phyloP scores from a whole-genome alignment of 2,113 vertebrate genomes.

The Percopsis transmontana region DNA sequence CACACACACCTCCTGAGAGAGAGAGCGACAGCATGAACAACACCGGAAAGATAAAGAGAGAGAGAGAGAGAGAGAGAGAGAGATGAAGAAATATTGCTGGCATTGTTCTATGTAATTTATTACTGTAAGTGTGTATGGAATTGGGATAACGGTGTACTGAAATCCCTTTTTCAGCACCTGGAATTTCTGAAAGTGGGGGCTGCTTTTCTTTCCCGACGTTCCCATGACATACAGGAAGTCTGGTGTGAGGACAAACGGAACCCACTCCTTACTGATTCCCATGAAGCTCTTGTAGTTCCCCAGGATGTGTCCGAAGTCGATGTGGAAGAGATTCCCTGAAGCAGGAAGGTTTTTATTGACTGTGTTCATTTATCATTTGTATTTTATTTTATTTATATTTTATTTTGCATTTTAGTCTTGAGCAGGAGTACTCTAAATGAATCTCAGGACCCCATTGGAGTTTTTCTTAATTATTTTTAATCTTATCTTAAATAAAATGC shows the following conservation, averaged over 20 bases:
- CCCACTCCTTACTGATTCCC: conserved; percentile 97
- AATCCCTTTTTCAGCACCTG: conserved; percentile 80
- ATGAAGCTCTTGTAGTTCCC: conserved; percentile 99
- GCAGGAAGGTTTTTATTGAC: conserved; percentile 5
- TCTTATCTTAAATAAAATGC: too few species aligned
- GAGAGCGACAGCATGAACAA: not conserved
- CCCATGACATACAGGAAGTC: conserved; percentile 99
- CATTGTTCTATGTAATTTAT: not conserved
- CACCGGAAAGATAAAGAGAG: too few species aligned
- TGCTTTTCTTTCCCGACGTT: conserved; percentile 93
- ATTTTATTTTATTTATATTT: too few species aligned
- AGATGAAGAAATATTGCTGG: not conserved
- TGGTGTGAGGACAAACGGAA: conserved; percentile 96
- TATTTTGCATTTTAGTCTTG: too few species aligned
- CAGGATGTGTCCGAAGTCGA: conserved; percentile 99
- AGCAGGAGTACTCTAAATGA: too few species aligned
- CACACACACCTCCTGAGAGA: conserved; percentile 86
- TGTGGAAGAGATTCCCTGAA: conserved; percentile 96
- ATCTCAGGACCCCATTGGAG: too few species aligned
- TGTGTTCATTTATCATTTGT: not conserved
- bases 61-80: conserved; percentile 9
- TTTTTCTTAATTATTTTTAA: too few species aligned
- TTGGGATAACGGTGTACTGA: not conserved
- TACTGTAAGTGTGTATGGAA: not conserved
- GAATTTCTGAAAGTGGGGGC: conserved; percentile 93